Percentiles rank a stretch among this genome's conserved stretches.
Conservation (phyloP, 2,797 vertebrate genomes). For the Takifugu rubripes region DNA sequence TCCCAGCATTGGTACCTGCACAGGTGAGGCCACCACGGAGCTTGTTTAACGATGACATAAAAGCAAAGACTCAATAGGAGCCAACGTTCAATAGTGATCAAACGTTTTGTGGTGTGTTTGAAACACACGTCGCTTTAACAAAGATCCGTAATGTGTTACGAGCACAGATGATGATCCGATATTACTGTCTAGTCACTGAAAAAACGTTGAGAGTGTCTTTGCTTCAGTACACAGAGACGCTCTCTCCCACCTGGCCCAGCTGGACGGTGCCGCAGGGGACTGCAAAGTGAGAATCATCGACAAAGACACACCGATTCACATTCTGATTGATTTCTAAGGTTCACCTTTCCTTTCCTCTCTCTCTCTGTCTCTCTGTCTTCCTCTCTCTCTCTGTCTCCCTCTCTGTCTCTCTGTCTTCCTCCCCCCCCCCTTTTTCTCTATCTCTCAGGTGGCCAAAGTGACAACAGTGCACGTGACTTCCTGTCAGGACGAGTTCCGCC, state of each 20-base stretch:
- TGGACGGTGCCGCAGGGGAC: slow-evolving; percentile 77
- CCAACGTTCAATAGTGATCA: too few relatives aligned
- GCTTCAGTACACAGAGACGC: slow-evolving; percentile 83
- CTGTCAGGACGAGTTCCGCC: slow-evolving; percentile 91
- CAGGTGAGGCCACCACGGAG: slow-evolving; percentile 71
- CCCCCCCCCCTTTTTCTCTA: background rate
- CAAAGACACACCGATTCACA: background rate
- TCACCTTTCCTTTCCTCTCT: too few relatives aligned
- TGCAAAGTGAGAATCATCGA: slow-evolving; percentile 59
- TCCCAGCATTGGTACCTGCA: slow-evolving; percentile 83
- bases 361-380: too few relatives aligned
- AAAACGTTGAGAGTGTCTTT: slow-evolving; percentile 4
- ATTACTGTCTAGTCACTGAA: background rate
- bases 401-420: too few relatives aligned
- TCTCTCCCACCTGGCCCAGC: slow-evolving; percentile 79
- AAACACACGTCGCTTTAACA: too few relatives aligned
- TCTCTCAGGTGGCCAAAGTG: slow-evolving; percentile 62
- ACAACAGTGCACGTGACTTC: slow-evolving; percentile 85
- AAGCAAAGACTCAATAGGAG: too few relatives aligned
- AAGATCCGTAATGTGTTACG: background rate
- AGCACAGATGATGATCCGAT: background rate
- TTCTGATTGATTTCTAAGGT: too few relatives aligned
- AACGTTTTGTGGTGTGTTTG: too few relatives aligned
- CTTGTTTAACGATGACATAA: too few relatives aligned
- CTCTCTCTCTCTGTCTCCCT: too few relatives aligned